Evolutionary conservation across 2,797 vertebrate genomes (phyloP).

Genomic region (Tadarida brasiliensis): DNA sequence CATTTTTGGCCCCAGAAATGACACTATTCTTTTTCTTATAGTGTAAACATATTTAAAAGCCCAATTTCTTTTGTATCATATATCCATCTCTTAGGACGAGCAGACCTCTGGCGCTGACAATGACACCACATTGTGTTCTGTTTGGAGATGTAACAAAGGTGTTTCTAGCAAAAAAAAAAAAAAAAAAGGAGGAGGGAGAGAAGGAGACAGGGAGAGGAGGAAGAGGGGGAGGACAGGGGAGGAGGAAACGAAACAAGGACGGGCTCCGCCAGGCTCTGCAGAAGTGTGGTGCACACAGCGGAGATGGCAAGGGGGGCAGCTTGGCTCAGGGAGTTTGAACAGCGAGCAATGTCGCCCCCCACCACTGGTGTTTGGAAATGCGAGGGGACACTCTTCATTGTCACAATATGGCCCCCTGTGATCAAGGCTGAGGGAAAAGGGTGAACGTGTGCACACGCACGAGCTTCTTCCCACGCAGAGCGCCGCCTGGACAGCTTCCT

Average conservation of each 20-base stretch:
- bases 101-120: neutral
- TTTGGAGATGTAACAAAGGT: neutral
- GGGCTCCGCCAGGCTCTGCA: neutral
- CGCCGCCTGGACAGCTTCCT: neutral
- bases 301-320: neutral
- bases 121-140: neutral
- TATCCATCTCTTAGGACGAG: neutral
- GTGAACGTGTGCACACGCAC: accelerated
- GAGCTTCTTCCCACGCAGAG: neutral
- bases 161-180: neutral
- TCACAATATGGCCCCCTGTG: neutral
- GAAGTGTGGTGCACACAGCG: neutral
- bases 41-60: neutral
- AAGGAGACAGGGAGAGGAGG: too few relatives aligned
- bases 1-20: neutral
- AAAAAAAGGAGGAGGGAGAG: neutral
- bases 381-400: neutral
- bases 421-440: neutral
- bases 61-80: neutral
- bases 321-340: neutral
- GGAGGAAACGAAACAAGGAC: neutral
- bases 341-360: accelerated
- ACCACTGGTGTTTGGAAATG: neutral
- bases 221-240: too few relatives aligned
- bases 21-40: neutral